phyloP scores from a whole-genome alignment of 2,797 vertebrate genomes.

The Callimico goeldii region DNA sequence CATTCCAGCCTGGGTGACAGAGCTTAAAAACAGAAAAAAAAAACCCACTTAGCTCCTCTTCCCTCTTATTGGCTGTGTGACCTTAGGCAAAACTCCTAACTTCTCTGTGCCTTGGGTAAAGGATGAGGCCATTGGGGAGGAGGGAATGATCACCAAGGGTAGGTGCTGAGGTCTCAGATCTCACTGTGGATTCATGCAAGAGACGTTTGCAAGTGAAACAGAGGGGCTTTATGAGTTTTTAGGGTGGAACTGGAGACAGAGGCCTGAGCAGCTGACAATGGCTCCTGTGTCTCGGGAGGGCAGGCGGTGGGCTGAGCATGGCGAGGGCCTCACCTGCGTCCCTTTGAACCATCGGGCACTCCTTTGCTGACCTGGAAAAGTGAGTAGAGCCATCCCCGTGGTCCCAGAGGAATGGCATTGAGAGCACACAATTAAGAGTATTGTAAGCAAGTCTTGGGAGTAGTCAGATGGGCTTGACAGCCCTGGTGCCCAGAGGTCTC shows the following conservation, averaged over 20 bases:
- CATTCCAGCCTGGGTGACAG: too few species aligned
- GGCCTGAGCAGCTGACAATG: background rate
- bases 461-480: background rate
- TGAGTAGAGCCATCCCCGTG: background rate
- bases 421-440: background rate
- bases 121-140: too few species aligned
- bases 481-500: background rate
- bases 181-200: background rate
- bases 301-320: background rate
- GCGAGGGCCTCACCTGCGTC: background rate
- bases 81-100: background rate
- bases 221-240: background rate
- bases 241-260: background rate
- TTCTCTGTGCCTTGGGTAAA: background rate
- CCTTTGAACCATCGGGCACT: background rate
- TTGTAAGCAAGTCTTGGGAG: background rate
- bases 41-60: background rate
- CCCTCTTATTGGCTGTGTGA: background rate
- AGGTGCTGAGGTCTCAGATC: background rate
- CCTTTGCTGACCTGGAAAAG: conserved; percentile 22
- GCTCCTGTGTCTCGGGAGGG: background rate
- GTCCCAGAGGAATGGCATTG: background rate
- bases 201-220: background rate
- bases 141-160: background rate
- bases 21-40: too few species aligned